Conservation (phyloP, 1,140 invertebrate species). For the Meloidogyne exigua region DNA sequence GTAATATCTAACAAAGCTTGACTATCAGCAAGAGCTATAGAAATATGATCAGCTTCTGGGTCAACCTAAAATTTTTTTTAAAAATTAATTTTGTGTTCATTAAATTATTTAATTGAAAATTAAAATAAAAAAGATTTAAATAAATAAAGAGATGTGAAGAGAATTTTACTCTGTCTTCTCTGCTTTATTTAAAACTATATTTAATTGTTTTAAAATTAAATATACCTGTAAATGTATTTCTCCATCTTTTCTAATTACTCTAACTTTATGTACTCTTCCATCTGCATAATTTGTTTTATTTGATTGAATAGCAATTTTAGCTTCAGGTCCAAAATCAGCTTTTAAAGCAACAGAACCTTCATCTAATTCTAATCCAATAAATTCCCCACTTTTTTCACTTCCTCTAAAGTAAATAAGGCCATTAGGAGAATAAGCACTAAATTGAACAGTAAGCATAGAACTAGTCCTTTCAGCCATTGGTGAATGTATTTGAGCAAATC, state of each 20-base stretch:
- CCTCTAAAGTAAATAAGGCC: constrained; percentile 63
- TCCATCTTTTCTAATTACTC: constrained; percentile 51
- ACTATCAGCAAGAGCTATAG: constrained; percentile 36
- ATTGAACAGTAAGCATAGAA: constrained; percentile 52
- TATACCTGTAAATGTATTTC: constrained; percentile 56
- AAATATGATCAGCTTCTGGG: constrained; percentile 36
- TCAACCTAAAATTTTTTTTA: constrained; percentile 35
- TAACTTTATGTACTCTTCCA: constrained; percentile 53
- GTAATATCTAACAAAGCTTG: constrained; percentile 49
- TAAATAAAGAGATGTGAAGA: no score
- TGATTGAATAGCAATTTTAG: constrained; percentile 47
- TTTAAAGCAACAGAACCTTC: constrained; percentile 53
- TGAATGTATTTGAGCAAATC: constrained; percentile 57
- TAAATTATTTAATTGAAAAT: no score
- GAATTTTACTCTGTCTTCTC: no score
- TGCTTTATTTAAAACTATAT: no score
- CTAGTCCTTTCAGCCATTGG: constrained; percentile 52
- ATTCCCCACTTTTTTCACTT: constrained; percentile 51
- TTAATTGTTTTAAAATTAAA: no score
- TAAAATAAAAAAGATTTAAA: constrained; percentile 11
- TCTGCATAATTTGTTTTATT: constrained; percentile 49
- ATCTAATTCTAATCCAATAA: constrained; percentile 51
- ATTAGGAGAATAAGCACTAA: constrained; percentile 57
- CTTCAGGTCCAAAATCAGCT: constrained; percentile 50
- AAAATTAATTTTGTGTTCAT: no score